Conservation (phyloP, 2,113 vertebrate genomes). For the Neodontobutis hainanensis region DNA sequence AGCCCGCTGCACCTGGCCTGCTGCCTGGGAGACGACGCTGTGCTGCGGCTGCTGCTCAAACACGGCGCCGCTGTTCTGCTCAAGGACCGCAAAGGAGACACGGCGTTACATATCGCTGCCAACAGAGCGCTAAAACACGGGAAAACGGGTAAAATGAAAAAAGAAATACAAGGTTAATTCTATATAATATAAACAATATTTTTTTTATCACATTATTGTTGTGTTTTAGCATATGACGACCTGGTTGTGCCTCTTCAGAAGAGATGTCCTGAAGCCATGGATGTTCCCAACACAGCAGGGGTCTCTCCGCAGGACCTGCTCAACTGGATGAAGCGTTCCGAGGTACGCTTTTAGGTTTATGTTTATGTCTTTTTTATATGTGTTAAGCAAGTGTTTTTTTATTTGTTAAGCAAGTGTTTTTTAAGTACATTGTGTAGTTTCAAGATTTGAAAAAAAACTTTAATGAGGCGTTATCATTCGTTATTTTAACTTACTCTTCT, state of each 20-base stretch:
- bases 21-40: constrained; percentile 72
- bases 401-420: no score
- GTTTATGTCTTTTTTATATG: no score
- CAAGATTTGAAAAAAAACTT: no score
- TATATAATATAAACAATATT: no score
- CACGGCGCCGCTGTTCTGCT: constrained; percentile 80
- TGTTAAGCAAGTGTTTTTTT: no score
- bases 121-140: constrained; percentile 73
- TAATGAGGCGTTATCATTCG: no score
- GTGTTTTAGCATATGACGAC: constrained; percentile 76
- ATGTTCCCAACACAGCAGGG: constrained; percentile 77
- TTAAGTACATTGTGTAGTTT: no score
- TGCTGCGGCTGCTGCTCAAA: constrained; percentile 78
- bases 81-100: constrained; percentile 79
- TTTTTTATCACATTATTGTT: background rate
- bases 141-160: constrained; percentile 53
- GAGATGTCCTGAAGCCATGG: constrained; percentile 80
- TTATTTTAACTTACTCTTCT: no score
- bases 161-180: background rate
- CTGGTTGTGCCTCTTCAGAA: constrained; percentile 81
- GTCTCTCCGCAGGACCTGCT: constrained; percentile 84
- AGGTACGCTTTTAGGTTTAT: constrained; percentile 52
- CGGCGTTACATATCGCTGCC: constrained; percentile 80
- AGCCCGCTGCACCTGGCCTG: constrained; percentile 83
- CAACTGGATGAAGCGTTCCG: constrained; percentile 51